Percentiles rank a stretch among this genome's conserved stretches.
Conservation (phyloP, 2,113 vertebrate genomes). For the Fregata magnificens region DNA sequence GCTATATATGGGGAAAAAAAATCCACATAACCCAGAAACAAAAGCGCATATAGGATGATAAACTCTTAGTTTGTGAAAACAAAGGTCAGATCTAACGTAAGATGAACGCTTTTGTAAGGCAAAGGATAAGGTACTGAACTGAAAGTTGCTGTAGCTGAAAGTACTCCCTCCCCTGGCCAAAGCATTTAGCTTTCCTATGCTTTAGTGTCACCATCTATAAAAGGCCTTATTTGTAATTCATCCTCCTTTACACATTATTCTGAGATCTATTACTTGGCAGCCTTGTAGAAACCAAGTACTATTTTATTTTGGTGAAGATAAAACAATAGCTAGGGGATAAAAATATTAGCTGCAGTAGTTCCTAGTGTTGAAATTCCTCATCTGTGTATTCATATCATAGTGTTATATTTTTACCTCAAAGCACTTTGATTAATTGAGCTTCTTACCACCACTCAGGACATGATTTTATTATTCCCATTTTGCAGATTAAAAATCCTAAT, state of each 20-base stretch:
- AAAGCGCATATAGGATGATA: neutral
- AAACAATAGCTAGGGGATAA: neutral
- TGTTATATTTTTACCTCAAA: neutral
- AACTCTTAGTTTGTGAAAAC: neutral
- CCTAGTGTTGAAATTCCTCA: neutral
- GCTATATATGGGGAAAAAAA: neutral
- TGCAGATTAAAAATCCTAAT: neutral
- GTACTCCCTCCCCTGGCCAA: constrained; percentile 53
- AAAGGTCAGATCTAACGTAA: neutral
- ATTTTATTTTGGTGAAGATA: neutral
- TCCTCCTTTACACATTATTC: neutral
- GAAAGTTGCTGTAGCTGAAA: neutral
- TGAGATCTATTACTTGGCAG: neutral
- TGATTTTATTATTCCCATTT: neutral
- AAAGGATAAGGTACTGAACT: neutral
- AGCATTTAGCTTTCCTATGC: neutral
- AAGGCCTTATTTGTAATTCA: neutral
- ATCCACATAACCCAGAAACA: neutral
- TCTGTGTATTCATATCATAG: neutral
- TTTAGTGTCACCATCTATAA: neutral
- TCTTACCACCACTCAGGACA: neutral
- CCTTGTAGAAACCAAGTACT: neutral
- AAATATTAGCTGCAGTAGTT: neutral
- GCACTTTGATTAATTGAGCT: neutral
- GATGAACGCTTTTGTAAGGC: neutral